A percentile compares a stretch with the other conserved stretches of the same genome.
Evolutionary conservation across 2,113 vertebrate genomes (phyloP).

Genomic region (Sclerurus mexicanus): DNA sequence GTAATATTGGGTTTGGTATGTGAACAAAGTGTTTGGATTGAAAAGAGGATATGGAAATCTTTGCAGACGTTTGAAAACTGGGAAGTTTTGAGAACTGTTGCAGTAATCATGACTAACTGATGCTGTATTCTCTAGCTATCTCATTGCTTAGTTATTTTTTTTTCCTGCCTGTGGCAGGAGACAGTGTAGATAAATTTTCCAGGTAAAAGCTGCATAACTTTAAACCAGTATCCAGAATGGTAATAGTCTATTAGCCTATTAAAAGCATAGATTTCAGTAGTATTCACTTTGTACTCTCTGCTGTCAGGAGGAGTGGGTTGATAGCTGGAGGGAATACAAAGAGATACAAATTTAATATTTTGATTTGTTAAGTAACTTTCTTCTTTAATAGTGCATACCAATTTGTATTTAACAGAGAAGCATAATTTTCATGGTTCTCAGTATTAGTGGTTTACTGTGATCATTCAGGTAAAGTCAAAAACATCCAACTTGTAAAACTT

Average conservation of each 20-base stretch:
- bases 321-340: not conserved
- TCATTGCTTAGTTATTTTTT: not conserved
- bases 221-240: not conserved
- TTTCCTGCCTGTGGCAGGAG: not conserved
- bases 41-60: not conserved
- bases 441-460: not conserved
- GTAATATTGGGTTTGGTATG: not conserved
- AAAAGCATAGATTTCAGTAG: not conserved
- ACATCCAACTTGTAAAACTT: not conserved
- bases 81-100: not conserved
- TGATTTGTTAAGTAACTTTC: constrained; percentile 40
- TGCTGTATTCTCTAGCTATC: not conserved
- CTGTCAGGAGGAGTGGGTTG: not conserved
- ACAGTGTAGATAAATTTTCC: constrained; percentile 10
- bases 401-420: not conserved
- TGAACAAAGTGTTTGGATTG: not conserved
- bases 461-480: not conserved
- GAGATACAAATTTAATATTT: constrained; percentile 21
- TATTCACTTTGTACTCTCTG: constrained; percentile 15
- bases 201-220: not conserved
- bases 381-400: not conserved
- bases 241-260: not conserved
- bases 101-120: not conserved
- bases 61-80: not conserved
- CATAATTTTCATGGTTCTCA: not conserved